Conservation (phyloP, 2,113 vertebrate species). For the Corythaixoides concolor region DNA sequence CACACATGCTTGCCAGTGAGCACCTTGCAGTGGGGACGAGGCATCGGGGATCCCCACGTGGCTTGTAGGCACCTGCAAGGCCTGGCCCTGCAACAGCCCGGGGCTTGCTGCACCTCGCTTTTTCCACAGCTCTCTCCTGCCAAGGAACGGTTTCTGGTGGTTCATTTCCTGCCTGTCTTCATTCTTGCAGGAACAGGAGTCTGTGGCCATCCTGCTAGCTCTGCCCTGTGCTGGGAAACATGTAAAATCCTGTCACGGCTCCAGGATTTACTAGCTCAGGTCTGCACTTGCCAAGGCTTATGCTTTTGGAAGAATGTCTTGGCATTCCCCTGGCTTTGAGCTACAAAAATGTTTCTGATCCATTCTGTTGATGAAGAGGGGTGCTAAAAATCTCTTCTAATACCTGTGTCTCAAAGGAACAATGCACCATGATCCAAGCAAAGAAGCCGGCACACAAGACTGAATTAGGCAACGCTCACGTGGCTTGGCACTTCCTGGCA, state of each 20-base stretch:
- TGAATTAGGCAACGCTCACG: background rate
- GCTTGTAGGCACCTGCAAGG: background rate
- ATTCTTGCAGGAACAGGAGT: background rate
- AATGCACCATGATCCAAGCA: accelerated
- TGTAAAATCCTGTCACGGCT: background rate
- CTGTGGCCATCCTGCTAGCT: background rate
- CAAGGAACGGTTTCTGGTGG: background rate
- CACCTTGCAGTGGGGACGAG: accelerated
- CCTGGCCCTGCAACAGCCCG: background rate
- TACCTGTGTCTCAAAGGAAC: background rate
- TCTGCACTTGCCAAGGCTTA: background rate
- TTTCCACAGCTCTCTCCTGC: background rate
- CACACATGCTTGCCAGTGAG: accelerated
- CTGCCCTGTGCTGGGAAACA: background rate
- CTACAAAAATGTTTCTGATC: background rate
- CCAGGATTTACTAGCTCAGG: background rate
- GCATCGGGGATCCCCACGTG: accelerated
- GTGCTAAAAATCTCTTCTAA: background rate
- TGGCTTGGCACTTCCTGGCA: background rate
- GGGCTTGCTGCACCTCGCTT: background rate
- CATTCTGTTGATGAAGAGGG: background rate
- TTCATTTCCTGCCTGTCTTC: background rate
- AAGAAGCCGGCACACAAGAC: background rate
- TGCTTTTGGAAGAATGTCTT: background rate
- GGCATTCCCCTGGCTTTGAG: background rate